Base-by-base conservation (phyloP, 37 sponge, comb jelly and placozoan species). In the Spongilla lacustris region DNA sequence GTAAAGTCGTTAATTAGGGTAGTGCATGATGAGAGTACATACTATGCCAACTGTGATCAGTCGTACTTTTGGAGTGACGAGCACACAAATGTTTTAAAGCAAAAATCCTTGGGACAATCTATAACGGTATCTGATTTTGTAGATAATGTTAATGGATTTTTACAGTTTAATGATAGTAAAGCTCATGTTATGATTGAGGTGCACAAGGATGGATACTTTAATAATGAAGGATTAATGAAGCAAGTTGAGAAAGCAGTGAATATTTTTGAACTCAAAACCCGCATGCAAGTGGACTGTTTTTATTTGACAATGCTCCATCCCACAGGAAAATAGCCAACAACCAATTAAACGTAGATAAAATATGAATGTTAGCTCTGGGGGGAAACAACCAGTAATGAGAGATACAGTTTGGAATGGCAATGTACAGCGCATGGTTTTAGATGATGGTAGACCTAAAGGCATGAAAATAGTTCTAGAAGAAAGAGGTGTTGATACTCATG, bases 341-440 rank as follows among this genome's bases (percentile, higher is more conserved):
- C 74, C 76, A 75, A 14, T 76, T 87, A 30, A 79, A 80, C 69
- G 82, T 37, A 66, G 67, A 80, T 68, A 71, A 46, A 50, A n/a
- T n/a, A 92, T 92, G 92, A 92, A 92, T 75, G 84, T 92, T 22
- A 9, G 31, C n/a, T 81, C 85, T 21, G 92, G 92, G 26, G 92
- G 92, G 8, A 75, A 75, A 48, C 89, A 88, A 32, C 84, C 92
- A 41, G 71, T 36, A 50, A 92, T 87, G 84, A 37, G 77, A 11
- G 81, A 83, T 37, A 88, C 92, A 36, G 33, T 67, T 19, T 92
- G 26, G 33, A 36, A 77, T 37, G 92, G 88, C 9, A 33, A 82
- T 29, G 66, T 66, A 30, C 87, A 86, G 79, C 41, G 35, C 74
- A 85, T 77, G 83, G 75, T 28, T 4, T 38, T 26, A 66, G 37